A percentile compares a stretch with the other conserved stretches of the same genome.
These are phyloP conservation scores for Tinamus major DNA, from an alignment of 2,797 vertebrate genomes.

Conservation along the genomic window DNA sequence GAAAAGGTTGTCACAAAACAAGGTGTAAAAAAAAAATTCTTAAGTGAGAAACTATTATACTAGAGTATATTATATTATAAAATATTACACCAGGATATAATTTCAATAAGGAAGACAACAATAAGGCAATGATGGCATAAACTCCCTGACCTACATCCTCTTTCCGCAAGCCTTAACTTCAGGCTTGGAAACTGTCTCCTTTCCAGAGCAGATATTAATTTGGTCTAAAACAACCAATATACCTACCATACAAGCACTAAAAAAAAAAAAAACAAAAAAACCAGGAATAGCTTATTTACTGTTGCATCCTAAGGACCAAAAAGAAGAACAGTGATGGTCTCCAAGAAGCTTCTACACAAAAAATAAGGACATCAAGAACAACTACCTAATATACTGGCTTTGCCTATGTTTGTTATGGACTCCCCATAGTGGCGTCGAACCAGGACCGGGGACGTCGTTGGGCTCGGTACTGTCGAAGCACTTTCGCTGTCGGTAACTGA, in stretches of 20 bases:
- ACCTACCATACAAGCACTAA: neutral
- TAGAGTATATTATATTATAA: no score
- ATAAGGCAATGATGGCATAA: neutral
- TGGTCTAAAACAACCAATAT: neutral
- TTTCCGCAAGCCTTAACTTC: neutral
- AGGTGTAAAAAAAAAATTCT: neutral
- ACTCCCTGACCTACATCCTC: neutral
- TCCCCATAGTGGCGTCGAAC: conserved; percentile 92
- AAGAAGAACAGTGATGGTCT: fast-evolving
- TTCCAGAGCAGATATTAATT: neutral
- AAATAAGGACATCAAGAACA: neutral
- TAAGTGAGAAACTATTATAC: neutral
- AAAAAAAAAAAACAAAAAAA: neutral
- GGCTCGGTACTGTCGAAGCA: conserved; percentile 88
- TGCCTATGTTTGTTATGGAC: conserved; percentile 97
- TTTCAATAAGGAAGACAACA: neutral
- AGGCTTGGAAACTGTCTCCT: neutral
- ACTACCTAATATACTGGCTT: conserved; percentile 94
- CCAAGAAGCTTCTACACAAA: fast-evolving
- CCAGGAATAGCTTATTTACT: fast-evolving
- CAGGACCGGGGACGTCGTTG: conserved; percentile 92
- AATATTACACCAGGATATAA: neutral
- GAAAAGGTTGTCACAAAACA: neutral
- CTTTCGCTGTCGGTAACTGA: conserved; percentile 88
- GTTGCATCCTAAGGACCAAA: neutral